Conservation (phyloP, 2,797 vertebrate species). For the Sebastes trivittatus region DNA sequence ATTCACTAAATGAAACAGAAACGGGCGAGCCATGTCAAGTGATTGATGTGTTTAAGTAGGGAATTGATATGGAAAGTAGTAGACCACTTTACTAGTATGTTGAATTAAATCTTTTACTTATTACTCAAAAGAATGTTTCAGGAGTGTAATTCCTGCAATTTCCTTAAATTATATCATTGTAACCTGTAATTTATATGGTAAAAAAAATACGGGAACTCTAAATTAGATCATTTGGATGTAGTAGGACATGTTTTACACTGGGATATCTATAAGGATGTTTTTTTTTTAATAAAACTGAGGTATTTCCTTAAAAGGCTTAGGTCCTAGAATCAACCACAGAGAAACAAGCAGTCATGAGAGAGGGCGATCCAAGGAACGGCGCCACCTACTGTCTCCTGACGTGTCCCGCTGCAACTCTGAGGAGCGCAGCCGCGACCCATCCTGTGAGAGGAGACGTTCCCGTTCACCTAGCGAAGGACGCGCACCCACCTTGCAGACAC, state of each 20-base stretch:
- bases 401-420: conserved; percentile 96
- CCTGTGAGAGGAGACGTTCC: conserved; percentile 84
- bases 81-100: background rate
- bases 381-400: conserved; percentile 95
- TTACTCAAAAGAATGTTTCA: background rate
- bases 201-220: background rate
- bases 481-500: conserved; percentile 82
- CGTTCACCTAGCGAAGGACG: conserved; percentile 90
- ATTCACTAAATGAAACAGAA: background rate
- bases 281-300: background rate
- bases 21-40: background rate
- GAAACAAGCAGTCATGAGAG: conserved; percentile 90
- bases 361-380: conserved; percentile 95
- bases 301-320: conserved; percentile 48
- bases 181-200: background rate
- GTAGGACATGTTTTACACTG: background rate
- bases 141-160: background rate
- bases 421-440: conserved; percentile 91
- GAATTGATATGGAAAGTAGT: background rate
- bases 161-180: background rate
- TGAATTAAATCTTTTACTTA: background rate
- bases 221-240: background rate
- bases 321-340: conserved; percentile 87
- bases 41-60: background rate
- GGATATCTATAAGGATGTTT: background rate